Percentiles rank a stretch among this genome's conserved stretches.
Conservation (phyloP, 1,140 invertebrate genomes). For the Drepana arcuata region DNA sequence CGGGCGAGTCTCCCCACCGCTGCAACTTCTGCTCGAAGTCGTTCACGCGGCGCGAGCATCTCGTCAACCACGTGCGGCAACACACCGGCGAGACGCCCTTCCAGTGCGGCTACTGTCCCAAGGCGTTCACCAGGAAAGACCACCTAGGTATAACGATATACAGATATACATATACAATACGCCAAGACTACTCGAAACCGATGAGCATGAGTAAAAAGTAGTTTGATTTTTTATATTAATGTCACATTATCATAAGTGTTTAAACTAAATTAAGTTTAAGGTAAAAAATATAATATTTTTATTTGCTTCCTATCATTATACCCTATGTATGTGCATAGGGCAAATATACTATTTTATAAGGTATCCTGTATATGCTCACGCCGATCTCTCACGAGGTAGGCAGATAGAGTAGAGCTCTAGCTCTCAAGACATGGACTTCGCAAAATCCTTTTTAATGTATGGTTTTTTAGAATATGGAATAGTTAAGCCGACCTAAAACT, state of each 20-base stretch:
- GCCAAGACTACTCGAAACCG: background rate
- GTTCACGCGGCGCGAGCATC: constrained; percentile 87
- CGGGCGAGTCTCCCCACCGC: constrained; percentile 85
- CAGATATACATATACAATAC: background rate
- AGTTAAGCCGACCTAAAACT: background rate
- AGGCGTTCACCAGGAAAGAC: constrained; percentile 88
- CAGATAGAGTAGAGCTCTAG: too few species aligned
- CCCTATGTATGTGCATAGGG: too few species aligned
- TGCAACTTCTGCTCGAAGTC: constrained; percentile 88
- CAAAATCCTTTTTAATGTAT: too few species aligned
- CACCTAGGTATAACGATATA: constrained; percentile 75
- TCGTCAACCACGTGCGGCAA: constrained; percentile 85
- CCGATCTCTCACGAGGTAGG: too few species aligned
- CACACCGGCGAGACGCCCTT: constrained; percentile 91
- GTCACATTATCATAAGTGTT: too few species aligned
- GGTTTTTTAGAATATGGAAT: too few species aligned
- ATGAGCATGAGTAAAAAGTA: too few species aligned
- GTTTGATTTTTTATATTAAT: too few species aligned
- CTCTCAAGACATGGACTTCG: too few species aligned
- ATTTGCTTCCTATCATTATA: too few species aligned
- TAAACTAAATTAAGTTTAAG: background rate
- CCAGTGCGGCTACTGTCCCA: constrained; percentile 87
- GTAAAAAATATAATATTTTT: background rate
- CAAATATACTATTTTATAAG: too few species aligned
- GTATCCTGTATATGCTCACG: too few species aligned